These are phyloP conservation scores for Larimichthys polyactis DNA, from an alignment of 2,113 vertebrate species.

Conservation along the genomic window DNA sequence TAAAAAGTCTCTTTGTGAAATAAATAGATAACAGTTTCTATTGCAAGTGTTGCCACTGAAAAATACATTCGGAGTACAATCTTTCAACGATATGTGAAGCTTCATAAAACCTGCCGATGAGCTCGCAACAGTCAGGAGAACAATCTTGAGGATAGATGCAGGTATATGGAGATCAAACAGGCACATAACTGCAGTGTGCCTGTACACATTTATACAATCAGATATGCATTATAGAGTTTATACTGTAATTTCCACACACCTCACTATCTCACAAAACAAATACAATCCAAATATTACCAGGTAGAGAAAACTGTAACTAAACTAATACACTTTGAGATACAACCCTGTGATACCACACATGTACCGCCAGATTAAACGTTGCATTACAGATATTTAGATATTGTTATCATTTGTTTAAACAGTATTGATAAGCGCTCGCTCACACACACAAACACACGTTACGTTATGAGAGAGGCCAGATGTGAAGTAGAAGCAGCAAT, in stretches of 20 bases:
- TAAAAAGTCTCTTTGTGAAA: slow-evolving; percentile 33
- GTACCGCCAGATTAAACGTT: slow-evolving; percentile 2
- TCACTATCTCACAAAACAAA: slow-evolving; percentile 41
- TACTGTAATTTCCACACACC: slow-evolving; percentile 22
- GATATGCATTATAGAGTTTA: not conserved
- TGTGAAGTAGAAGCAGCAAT: not conserved
- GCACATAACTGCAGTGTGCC: slow-evolving; percentile 7
- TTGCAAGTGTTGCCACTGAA: slow-evolving; percentile 38
- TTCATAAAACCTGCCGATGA: slow-evolving; percentile 30
- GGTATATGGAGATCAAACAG: slow-evolving; percentile 7
- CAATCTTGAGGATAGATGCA: slow-evolving; percentile 7
- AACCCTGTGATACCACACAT: not conserved
- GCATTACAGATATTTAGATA: slow-evolving; percentile 35
- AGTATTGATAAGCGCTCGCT: slow-evolving; percentile 5
- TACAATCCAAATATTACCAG: slow-evolving; percentile 8
- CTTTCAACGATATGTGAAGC: not conserved
- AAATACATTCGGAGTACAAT: slow-evolving; percentile 65
- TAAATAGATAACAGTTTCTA: slow-evolving; percentile 35
- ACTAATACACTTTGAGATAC: slow-evolving; percentile 43
- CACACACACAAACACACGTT: slow-evolving; percentile 11
- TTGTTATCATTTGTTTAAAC: slow-evolving; percentile 4
- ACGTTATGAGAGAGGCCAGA: not conserved
- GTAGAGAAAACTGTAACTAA: slow-evolving; percentile 33
- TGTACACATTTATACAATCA: slow-evolving; percentile 1
- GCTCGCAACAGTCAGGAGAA: slow-evolving; percentile 18